These are phyloP conservation scores for Melanargia galathea DNA, from an alignment of 2,888 invertebrate species.

Conservation along the genomic window DNA sequence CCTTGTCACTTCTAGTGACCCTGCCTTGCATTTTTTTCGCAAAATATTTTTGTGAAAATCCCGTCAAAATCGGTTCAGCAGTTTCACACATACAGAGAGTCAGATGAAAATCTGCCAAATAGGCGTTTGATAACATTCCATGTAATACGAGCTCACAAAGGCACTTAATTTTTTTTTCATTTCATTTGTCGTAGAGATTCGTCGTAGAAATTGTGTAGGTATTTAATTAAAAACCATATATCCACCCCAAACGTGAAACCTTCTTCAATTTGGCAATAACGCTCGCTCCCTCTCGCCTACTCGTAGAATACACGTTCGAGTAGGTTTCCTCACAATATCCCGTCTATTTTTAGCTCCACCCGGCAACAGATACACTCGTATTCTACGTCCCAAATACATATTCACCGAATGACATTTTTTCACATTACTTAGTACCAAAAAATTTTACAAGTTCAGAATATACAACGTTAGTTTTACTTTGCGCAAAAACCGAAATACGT, in stretches of 20 bases:
- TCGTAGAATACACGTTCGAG: constrained; percentile 11
- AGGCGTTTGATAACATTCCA: too few relatives aligned
- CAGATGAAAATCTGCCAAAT: too few relatives aligned
- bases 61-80: too few relatives aligned
- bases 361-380: not conserved
- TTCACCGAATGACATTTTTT: constrained; percentile 4
- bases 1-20: too few relatives aligned
- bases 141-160: too few relatives aligned
- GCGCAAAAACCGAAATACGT: too few relatives aligned
- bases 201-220: not conserved
- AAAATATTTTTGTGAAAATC: too few relatives aligned
- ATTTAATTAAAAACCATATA: not conserved
- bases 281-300: constrained; percentile 2
- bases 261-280: not conserved
- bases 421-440: not conserved
- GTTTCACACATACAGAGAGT: too few relatives aligned
- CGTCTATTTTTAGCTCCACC: constrained; percentile 18
- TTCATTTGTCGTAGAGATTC: too few relatives aligned
- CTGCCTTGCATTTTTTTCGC: too few relatives aligned
- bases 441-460: not conserved
- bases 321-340: not conserved
- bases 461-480: too few relatives aligned
- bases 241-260: not conserved
- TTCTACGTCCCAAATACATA: constrained; percentile 13
- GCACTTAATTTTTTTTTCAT: too few relatives aligned